Evolutionary conservation across 1,140 invertebrate genomes (phyloP), one percentile per base, ranked within the genome.

Genomic region (Sesamia nonagrioides): DNA sequence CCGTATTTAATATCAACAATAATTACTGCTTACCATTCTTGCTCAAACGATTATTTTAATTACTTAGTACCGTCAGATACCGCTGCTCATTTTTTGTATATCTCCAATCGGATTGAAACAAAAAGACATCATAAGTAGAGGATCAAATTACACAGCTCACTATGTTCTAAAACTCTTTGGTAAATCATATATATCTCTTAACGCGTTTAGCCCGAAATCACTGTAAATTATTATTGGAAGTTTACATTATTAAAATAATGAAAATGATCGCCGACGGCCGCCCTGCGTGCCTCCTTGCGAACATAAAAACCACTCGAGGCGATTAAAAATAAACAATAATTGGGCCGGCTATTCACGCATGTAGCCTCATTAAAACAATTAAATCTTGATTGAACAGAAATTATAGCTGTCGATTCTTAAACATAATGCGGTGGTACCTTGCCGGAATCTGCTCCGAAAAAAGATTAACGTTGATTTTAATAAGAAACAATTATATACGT

Each of bases 271-370:
- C 91, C 88, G 63, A 80, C 71, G 92, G 93, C 89, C 91, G 78
- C 89, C 89, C 88, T 94, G 92, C 91, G 92, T 92, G 93, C 89
- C 78, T 89, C 88, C 85, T 92, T 89, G 92, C 93, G 89, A 94
- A 93, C 93, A 91, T 89, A 93, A 94, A 92, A 94, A 95, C 89
- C 92, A 89, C 92, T 94, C 88, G 90, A 82, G 93, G 92, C 93
- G 92, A 95, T 95, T 95, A 95, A 95, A 95, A 94, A 95, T 95
- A 95, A 95, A 94, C 92, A 94, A 94, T 95, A 95, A 95, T 94
- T 95, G 93, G 92, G 84, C 89, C 93, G 92, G 84, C 93, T 90
- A 93, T 95, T 95, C 93, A 95, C 93, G 93, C 93, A 95, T 94
- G 93, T 87, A 85, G 91, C 83, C 92, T 95, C 92, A 95, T 95